Conservation (phyloP, 2,888 invertebrate genomes). For the Drosophila austrosaltans region DNA sequence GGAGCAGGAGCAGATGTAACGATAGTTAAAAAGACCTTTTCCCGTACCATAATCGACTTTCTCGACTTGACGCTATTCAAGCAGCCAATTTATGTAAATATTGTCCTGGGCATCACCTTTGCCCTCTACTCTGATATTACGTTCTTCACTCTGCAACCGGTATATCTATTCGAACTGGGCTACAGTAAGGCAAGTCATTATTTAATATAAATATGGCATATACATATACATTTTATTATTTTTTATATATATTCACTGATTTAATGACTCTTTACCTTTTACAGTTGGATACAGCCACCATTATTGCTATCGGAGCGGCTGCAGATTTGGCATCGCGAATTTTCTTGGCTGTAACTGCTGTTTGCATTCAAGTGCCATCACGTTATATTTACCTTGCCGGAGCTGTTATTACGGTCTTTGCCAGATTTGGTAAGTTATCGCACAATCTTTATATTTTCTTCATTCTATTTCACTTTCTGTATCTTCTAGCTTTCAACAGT, state of each 20-base stretch:
- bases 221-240: neutral
- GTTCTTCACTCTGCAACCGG: constrained; percentile 88
- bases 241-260: neutral
- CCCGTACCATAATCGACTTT: constrained; percentile 86
- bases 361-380: constrained; percentile 86
- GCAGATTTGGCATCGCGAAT: constrained; percentile 88
- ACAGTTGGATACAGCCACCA: constrained; percentile 87
- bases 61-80: constrained; percentile 87
- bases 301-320: constrained; percentile 88
- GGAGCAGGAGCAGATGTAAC: neutral
- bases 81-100: constrained; percentile 87
- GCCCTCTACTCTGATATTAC: constrained; percentile 88
- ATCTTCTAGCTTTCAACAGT: constrained; percentile 84
- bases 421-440: constrained; percentile 86
- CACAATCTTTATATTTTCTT: neutral
- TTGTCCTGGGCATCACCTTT: constrained; percentile 88
- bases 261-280: constrained; percentile 11
- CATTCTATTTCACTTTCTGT: neutral
- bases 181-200: constrained; percentile 74
- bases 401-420: constrained; percentile 87
- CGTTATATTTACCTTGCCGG: constrained; percentile 87
- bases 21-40: constrained; percentile 28
- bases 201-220: neutral
- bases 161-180: constrained; percentile 83
- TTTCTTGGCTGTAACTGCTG: constrained; percentile 86